Base-by-base conservation (phyloP, 2,113 vertebrate genomes). In the Aphyosemion australe region DNA sequence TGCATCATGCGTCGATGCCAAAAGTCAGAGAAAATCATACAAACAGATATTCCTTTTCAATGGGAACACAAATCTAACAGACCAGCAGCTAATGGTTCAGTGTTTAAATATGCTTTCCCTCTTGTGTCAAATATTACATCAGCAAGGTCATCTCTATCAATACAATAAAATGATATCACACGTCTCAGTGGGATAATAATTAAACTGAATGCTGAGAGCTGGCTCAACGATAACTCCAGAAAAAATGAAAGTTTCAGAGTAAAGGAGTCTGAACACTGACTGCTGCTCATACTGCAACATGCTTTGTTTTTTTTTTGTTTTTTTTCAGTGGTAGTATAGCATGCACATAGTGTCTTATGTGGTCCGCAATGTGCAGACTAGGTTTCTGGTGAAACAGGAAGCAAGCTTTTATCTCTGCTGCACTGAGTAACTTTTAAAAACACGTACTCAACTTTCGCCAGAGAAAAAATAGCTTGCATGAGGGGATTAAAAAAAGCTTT, bases 341-440 rank as follows among this genome's bases (percentile, higher is more conserved):
- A 50, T 37, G 32, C 69, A 65, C 72, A 77, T 26, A 47, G 10
- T 71, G 64, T 69, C 59, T 76, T 61, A 0, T 76, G 69, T 61
- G 76, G 78, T 65, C 45, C 26, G 69, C 77, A 81, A 70, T 63
- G 72, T 76, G 67, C 70, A 81, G 62, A 75, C 75, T 69, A 13
- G 46, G 63, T 78, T 85, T 86, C 82, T 87, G 78, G 50, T 72
- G 62, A 89, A 90, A 91, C 89, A 89, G 88, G 88, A 89, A 86
- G 85, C 61, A 57, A 31, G 76, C 41, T 77, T 87, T 83, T 86
- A 86, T 88, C 82, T 78, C 57, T 85, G 61, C 78, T 58, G 79
- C 69, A 76, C 56, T 62, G 68, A 78, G 72, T 66, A 83, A 77
- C 26, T 62, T 80, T 82, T 61, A 85, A 64, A 77, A 78, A 80